A percentile compares a stretch with the other conserved stretches of the same genome.
Evolutionary conservation across 2,113 vertebrate species (phyloP).

Genomic region (Oxyruncus cristatus): DNA sequence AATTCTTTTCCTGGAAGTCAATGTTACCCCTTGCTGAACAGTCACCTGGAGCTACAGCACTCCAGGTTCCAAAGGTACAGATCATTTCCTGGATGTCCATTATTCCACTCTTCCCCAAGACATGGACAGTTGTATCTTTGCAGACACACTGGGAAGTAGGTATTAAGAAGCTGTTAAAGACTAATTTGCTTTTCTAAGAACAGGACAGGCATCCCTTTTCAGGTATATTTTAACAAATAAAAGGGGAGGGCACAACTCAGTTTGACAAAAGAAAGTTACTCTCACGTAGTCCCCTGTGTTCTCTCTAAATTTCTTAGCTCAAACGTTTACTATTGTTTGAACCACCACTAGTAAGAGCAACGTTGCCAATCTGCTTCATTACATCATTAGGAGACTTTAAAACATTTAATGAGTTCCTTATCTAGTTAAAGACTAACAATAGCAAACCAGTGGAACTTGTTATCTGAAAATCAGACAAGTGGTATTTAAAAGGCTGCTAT

Average conservation of each 20-base stretch:
- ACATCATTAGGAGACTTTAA: background rate
- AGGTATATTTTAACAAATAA: background rate
- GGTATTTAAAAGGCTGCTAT: background rate
- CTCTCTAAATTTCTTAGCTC: background rate
- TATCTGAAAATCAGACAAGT: constrained; percentile 23
- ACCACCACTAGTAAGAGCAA: background rate
- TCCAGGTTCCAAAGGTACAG: background rate
- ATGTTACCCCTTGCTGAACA: background rate
- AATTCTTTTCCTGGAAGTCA: background rate
- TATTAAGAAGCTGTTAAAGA: background rate
- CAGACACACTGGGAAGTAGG: background rate
- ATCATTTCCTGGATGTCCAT: background rate
- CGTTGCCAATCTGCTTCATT: background rate
- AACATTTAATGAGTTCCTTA: background rate
- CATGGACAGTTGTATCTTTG: background rate
- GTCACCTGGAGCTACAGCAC: background rate
- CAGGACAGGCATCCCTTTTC: background rate
- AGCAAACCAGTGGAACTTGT: background rate
- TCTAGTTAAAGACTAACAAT: background rate
- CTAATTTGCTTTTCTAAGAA: background rate
- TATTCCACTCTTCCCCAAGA: background rate
- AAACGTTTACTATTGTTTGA: background rate
- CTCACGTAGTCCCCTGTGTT: background rate
- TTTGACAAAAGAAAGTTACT: background rate
- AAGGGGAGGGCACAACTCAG: background rate